These are phyloP conservation scores for Neomicropteryx cornuta DNA, from an alignment of 1,140 invertebrate genomes.

Conservation along the genomic window DNA sequence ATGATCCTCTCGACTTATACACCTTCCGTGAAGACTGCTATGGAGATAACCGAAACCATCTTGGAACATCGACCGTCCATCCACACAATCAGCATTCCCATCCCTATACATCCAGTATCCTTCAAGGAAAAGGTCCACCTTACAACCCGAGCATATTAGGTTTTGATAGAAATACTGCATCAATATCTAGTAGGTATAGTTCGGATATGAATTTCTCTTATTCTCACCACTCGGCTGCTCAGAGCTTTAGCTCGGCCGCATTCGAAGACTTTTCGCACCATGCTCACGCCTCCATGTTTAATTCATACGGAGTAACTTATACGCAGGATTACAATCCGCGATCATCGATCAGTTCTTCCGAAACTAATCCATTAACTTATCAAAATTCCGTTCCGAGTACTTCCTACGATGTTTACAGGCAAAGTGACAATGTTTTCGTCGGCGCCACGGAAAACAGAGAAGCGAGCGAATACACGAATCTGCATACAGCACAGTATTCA, in stretches of 20 bases:
- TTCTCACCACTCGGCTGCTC: constrained; percentile 25
- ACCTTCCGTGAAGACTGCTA: constrained; percentile 57
- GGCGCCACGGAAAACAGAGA: constrained; percentile 29
- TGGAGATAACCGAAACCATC: constrained; percentile 36
- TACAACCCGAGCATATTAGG: constrained; percentile 24
- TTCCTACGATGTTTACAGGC: constrained; percentile 34
- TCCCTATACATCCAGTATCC: constrained; percentile 26
- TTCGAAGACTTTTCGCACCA: constrained; percentile 45
- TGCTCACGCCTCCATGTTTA: constrained; percentile 41
- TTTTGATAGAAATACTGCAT: constrained; percentile 15
- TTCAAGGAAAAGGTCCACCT: constrained; percentile 33
- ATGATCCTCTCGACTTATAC: constrained; percentile 54
- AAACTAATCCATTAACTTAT: constrained; percentile 25
- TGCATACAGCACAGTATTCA: constrained; percentile 42
- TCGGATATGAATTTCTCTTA: constrained; percentile 37
- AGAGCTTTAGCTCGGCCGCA: constrained; percentile 37
- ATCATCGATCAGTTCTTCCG: constrained; percentile 21
- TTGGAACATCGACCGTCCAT: constrained; percentile 9
- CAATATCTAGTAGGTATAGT: constrained; percentile 27
- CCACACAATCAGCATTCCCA: constrained; percentile 20
- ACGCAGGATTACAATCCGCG: constrained; percentile 34
- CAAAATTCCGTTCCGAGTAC: constrained; percentile 22
- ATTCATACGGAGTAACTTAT: constrained; percentile 41
- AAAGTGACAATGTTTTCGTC: constrained; percentile 21
- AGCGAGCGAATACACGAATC: constrained; percentile 41